These are phyloP conservation scores for Anoplophora glabripennis DNA, from an alignment of 1,140 invertebrate genomes.

Conservation along the genomic window DNA sequence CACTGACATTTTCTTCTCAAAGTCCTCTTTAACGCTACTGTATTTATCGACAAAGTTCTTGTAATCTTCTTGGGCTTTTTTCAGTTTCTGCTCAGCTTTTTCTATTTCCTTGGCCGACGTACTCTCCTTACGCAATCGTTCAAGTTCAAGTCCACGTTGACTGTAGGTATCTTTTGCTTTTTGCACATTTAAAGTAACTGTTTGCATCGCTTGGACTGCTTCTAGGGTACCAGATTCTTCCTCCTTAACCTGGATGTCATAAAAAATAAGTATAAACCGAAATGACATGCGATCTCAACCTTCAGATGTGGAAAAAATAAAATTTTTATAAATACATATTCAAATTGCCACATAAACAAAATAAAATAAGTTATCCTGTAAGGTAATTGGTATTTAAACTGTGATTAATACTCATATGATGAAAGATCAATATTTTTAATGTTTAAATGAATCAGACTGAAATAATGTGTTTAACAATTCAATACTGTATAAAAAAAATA, in stretches of 20 bases:
- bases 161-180: constrained; percentile 89
- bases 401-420: no score
- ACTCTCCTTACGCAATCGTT: constrained; percentile 87
- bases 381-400: no score
- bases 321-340: no score
- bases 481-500: no score
- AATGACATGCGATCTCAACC: no score
- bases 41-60: constrained; percentile 87
- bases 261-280: no score
- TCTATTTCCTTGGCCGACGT: constrained; percentile 87
- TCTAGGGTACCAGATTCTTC: constrained; percentile 88
- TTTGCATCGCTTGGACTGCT: constrained; percentile 84
- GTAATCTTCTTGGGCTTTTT: constrained; percentile 93
- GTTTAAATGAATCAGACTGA: no score
- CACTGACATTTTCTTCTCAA: constrained; percentile 90
- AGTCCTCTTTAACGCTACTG: constrained; percentile 81
- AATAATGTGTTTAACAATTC: no score
- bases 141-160: constrained; percentile 78
- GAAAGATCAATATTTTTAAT: no score
- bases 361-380: no score
- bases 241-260: constrained; percentile 73
- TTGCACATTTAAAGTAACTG: constrained; percentile 78
- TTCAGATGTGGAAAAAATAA: no score
- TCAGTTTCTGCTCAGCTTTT: constrained; percentile 87
- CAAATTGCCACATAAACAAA: no score